These are phyloP conservation scores for Acanthosoma haemorrhoidale DNA, from an alignment of 2,888 invertebrate genomes.

Conservation along the genomic window DNA sequence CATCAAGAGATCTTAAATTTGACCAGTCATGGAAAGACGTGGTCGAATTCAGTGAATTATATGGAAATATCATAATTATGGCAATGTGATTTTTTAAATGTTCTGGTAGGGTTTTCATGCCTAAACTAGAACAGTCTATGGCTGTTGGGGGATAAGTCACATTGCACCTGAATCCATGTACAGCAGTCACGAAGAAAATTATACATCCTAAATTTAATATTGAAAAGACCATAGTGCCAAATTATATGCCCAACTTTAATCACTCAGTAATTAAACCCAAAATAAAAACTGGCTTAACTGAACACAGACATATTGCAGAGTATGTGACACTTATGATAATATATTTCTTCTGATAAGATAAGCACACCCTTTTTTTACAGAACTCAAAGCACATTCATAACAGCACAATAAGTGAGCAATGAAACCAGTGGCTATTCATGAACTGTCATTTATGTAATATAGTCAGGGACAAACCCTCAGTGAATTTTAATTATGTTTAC, in stretches of 20 bases:
- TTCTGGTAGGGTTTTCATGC: neutral
- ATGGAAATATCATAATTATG: neutral
- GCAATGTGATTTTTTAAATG: conserved; percentile 10
- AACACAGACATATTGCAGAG: neutral
- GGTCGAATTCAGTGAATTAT: conserved; percentile 26
- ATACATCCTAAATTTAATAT: neutral
- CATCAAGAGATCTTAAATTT: conserved; percentile 27
- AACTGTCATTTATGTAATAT: neutral
- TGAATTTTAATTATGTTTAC: conserved; percentile 9
- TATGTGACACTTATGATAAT: neutral
- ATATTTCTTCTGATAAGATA: neutral
- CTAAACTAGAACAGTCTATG: neutral
- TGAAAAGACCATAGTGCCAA: neutral
- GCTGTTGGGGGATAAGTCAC: conserved; percentile 2
- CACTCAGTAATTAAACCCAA: conserved; percentile 3
- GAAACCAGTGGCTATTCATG: neutral
- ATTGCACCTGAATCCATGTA: neutral
- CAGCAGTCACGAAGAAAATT: neutral
- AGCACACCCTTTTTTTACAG: neutral
- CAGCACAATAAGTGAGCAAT: neutral
- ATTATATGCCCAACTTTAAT: neutral
- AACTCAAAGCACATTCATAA: neutral
- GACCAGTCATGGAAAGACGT: conserved; percentile 27
- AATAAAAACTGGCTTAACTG: neutral
- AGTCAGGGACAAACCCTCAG: conserved; percentile 19